Conservation (phyloP, 2,113 vertebrate genomes). For the Apistogramma diplotaenia region DNA sequence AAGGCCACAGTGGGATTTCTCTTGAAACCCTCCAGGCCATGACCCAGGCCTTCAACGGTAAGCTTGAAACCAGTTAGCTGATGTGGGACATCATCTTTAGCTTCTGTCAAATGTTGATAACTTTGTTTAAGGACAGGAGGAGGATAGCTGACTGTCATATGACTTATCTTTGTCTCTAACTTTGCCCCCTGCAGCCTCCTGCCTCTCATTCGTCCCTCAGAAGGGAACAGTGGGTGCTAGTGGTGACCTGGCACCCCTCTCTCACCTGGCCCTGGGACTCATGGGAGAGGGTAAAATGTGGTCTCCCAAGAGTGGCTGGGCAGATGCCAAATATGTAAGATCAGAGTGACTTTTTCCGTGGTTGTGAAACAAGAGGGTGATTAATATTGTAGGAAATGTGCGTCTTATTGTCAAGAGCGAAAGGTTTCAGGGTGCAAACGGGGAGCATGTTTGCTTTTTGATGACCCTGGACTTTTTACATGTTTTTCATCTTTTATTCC, state of each 20-base stretch:
- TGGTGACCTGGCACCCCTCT: slow-evolving; percentile 94
- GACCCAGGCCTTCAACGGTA: slow-evolving; percentile 93
- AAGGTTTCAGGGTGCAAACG: slow-evolving; percentile 21
- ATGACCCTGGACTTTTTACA: slow-evolving; percentile 54
- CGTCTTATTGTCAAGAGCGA: background rate
- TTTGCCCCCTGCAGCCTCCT: slow-evolving; percentile 81
- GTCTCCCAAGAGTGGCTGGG: slow-evolving; percentile 99
- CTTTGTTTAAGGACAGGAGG: background rate
- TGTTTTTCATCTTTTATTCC: slow-evolving; percentile 38
- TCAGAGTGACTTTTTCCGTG: background rate
- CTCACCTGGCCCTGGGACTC: slow-evolving; percentile 93
- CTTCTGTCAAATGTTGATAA: background rate
- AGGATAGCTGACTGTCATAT: background rate
- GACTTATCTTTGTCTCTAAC: background rate
- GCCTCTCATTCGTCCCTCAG: slow-evolving; percentile 94
- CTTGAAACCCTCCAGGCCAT: slow-evolving; percentile 90
- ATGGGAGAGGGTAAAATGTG: slow-evolving; percentile 99
- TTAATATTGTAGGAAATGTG: background rate
- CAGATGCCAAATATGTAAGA: slow-evolving; percentile 98
- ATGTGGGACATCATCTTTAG: background rate
- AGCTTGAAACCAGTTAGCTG: background rate
- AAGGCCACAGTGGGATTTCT: slow-evolving; percentile 96
- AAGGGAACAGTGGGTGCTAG: slow-evolving; percentile 98
- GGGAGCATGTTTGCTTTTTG: slow-evolving; percentile 64
- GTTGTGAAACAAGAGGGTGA: slow-evolving; percentile 4